Percentiles rank a stretch among this genome's conserved stretches.
Conservation (phyloP, 2,797 vertebrate genomes). For the Nannoperca obscura region DNA sequence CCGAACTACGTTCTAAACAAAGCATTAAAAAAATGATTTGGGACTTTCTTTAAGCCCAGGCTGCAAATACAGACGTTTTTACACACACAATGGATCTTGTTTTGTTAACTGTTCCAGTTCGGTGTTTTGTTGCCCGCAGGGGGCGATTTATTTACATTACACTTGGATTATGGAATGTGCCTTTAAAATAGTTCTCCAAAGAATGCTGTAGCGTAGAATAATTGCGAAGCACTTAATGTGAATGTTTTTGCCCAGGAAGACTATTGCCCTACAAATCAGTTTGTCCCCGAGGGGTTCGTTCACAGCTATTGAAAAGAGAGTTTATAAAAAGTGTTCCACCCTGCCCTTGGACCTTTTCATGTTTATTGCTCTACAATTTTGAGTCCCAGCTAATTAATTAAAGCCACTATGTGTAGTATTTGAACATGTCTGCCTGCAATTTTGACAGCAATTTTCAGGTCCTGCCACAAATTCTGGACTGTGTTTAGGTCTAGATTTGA, state of each 20-base stretch:
- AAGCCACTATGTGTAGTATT: background rate
- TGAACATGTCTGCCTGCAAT: background rate
- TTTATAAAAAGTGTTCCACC: background rate
- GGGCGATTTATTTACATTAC: background rate
- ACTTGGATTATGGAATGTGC: slow-evolving; percentile 12
- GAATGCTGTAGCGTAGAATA: background rate
- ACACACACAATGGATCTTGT: slow-evolving; percentile 3
- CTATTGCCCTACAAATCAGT: slow-evolving; percentile 8
- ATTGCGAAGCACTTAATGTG: slow-evolving; percentile 24
- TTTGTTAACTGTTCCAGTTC: background rate
- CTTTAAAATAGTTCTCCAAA: slow-evolving; percentile 21
- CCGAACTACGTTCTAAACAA: slow-evolving; percentile 49
- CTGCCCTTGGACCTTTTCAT: background rate
- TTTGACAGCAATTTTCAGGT: background rate
- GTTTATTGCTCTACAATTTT: slow-evolving; percentile 32
- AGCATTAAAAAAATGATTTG: slow-evolving; percentile 11
- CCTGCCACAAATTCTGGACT: background rate
- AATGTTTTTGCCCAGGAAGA: slow-evolving; percentile 51
- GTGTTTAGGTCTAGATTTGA: background rate
- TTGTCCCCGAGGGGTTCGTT: slow-evolving; percentile 24
- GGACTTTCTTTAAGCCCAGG: slow-evolving; percentile 24
- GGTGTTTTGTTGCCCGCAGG: background rate
- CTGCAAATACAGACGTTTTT: slow-evolving; percentile 16
- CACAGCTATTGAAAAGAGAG: slow-evolving; percentile 6
- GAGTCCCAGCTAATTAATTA: slow-evolving; percentile 21